Evolutionary conservation across 2,113 vertebrate species (phyloP), one percentile per base, ranked within the genome.

Genomic region (Elgaria multicarinata): DNA sequence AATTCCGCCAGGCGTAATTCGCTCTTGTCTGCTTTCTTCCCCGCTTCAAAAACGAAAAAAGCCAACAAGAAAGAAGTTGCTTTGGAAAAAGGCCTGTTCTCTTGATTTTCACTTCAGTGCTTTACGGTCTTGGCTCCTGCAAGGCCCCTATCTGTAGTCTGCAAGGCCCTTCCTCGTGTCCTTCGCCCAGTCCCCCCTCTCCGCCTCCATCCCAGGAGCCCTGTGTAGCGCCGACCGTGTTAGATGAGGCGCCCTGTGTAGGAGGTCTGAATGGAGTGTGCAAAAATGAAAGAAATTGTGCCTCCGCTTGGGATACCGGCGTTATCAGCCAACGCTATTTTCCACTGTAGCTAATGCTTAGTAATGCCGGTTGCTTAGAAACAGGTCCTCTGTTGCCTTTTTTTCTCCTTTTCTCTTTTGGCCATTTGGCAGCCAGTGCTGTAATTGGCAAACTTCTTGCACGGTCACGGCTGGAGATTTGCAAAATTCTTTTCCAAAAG

Each of bases 331-430:
- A 78, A 1, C 91, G 83, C 55, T 92, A 69, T 79, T 95, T 93
- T 92, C 84, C 39, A 4, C n/a, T 91, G 87, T 92, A 84, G 91
- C 90, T 92, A 91, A 92, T 95, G 90, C 90, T 90, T 83, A 79
- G 89, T 96, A 89, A 94, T 58, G 95, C 95, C 95, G 95, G 97
- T 98, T 98, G 97, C 97, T 96, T 97, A 96, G 98, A 97, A 97
- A 98, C 97, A 92, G 85, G 92, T 94, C 92, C 94, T 95, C 95
- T 95, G 93, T 94, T 96, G 93, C 90, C 94, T 95, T 95, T 16
- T 58, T 50, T 93, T 96, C 28, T 12, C 31, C n/a, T n/a, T n/a
- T n/a, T n/a, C n/a, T n/a, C n/a, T n/a, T n/a, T n/a, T n/a, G n/a
- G 94, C 96, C 93, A 95, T 90, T 87, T 94, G 96, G 92, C 96